Conservation (phyloP, 2,113 vertebrate species). For the Nycticebus coucang region DNA sequence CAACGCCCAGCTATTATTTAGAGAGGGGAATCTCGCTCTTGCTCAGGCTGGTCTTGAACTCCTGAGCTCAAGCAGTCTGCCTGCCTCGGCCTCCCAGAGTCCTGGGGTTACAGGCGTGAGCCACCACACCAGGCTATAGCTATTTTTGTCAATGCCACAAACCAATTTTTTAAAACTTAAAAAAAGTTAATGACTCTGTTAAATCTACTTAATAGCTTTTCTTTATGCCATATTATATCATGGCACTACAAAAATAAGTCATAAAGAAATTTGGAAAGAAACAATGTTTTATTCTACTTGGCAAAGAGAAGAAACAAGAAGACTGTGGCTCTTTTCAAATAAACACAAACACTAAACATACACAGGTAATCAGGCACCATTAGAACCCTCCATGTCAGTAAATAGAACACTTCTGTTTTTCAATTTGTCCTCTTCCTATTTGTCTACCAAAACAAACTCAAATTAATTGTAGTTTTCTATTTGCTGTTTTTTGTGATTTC, state of each 20-base stretch:
- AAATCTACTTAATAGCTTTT: background rate
- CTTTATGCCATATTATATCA: conserved; percentile 5
- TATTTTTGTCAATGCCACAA: conserved; percentile 20
- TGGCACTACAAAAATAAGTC: conserved; percentile 23
- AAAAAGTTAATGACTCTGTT: conserved; percentile 28
- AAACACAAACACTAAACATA: background rate
- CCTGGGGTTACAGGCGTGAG: too few species aligned
- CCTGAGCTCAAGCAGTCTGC: too few species aligned
- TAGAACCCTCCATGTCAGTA: background rate
- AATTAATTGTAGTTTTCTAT: background rate
- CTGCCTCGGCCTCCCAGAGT: too few species aligned
- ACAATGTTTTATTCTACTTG: background rate
- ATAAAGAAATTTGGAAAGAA: background rate
- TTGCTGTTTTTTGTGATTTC: conserved; percentile 50
- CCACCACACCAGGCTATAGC: background rate
- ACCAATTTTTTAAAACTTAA: background rate
- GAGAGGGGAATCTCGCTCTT: too few species aligned
- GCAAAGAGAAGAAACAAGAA: background rate
- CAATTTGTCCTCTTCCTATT: conserved; percentile 31
- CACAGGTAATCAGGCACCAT: background rate
- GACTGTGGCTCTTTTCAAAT: background rate
- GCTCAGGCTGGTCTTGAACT: too few species aligned
- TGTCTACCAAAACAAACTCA: conserved; percentile 37
- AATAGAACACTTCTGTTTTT: background rate
- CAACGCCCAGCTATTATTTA: too few species aligned